Conservation (phyloP, 1,140 invertebrate genomes). For the Tetramorium simillimum region DNA sequence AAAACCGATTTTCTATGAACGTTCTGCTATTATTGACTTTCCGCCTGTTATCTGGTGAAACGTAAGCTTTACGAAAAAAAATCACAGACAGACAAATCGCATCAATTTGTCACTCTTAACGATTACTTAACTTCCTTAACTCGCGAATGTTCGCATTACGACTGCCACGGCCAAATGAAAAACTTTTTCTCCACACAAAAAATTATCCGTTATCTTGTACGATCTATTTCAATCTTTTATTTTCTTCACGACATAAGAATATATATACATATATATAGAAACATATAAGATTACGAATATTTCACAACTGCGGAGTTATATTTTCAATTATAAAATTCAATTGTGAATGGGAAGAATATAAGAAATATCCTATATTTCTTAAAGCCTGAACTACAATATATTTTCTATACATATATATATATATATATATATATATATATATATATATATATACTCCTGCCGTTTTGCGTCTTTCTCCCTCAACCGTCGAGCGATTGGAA, state of each 20-base stretch:
- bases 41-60: slow-evolving; percentile 7
- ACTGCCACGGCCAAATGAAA: neutral
- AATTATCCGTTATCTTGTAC: neutral
- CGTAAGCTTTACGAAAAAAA: neutral
- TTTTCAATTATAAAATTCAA: slow-evolving; percentile 33
- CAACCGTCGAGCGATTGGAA: neutral
- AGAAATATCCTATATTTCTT: slow-evolving; percentile 20
- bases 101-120: slow-evolving; percentile 8
- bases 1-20: slow-evolving; percentile 1
- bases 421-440: neutral
- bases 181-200: neutral
- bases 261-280: neutral
- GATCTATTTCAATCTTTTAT: neutral
- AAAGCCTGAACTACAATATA: neutral
- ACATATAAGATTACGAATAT: neutral
- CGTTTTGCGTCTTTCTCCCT: neutral
- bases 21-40: neutral
- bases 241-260: neutral
- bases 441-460: neutral
- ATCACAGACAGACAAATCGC: neutral
- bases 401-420: neutral
- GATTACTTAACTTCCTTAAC: neutral
- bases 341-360: neutral
- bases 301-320: neutral
- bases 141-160: neutral